phyloP scores from a whole-genome alignment of 2,797 vertebrate species.

The Phylloscopus collybita region DNA sequence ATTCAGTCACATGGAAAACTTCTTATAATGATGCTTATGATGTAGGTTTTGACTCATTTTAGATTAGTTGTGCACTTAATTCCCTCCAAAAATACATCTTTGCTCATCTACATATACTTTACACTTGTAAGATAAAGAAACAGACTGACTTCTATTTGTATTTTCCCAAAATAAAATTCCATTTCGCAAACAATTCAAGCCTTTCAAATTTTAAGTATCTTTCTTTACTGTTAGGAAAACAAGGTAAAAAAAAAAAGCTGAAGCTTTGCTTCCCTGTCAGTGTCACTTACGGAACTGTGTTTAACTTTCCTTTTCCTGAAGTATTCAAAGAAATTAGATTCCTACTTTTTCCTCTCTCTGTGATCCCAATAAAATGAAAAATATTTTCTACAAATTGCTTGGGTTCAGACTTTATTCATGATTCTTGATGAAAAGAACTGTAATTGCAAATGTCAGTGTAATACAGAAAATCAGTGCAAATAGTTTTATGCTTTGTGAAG shows the following conservation, averaged over 20 bases:
- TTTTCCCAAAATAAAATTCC: neutral
- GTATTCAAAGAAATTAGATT: neutral
- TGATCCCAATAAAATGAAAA: neutral
- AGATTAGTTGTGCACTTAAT: neutral
- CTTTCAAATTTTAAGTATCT: neutral
- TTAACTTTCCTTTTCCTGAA: neutral
- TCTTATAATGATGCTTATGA: neutral
- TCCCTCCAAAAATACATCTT: neutral
- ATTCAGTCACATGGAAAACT: neutral
- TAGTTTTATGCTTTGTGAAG: neutral
- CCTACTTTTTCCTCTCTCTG: neutral
- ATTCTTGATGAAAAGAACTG: neutral
- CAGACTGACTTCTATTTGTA: neutral
- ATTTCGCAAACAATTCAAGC: neutral
- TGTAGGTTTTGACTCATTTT: neutral
- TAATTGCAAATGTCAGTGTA: neutral
- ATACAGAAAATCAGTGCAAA: neutral
- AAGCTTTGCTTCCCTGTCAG: neutral
- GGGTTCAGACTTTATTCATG: neutral
- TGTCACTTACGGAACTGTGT: neutral
- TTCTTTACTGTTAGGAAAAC: neutral
- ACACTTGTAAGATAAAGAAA: neutral
- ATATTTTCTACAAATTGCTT: neutral
- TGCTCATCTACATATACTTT: neutral
- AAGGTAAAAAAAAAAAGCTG: rapidly evolving